Conservation (phyloP, 2,113 vertebrate genomes). For the Rhinogobius similis region DNA sequence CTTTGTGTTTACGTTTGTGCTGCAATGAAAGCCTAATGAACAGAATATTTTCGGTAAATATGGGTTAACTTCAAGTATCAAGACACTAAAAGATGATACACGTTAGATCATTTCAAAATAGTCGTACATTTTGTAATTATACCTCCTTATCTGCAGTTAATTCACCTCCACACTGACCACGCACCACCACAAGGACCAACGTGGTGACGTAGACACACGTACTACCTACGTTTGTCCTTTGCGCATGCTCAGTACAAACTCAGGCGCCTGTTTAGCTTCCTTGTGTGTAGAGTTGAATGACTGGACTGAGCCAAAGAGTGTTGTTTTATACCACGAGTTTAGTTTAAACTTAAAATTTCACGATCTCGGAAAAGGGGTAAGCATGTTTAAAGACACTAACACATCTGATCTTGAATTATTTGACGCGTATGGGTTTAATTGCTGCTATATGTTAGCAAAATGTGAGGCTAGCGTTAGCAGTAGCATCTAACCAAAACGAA, state of each 20-base stretch:
- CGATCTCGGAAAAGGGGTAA: conserved; percentile 19
- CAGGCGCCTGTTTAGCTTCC: conserved; percentile 15
- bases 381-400: background rate
- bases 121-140: background rate
- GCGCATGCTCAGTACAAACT: background rate
- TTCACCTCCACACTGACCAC: too few relatives aligned
- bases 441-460: conserved; percentile 14
- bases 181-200: too few relatives aligned
- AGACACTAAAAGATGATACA: background rate
- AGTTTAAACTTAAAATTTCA: background rate
- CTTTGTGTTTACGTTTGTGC: too few relatives aligned
- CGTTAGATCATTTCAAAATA: background rate
- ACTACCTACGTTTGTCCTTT: conserved; percentile 25
- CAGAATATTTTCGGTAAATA: background rate
- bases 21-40: too few relatives aligned
- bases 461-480: conserved; percentile 48
- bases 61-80: background rate
- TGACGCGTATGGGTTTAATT: background rate
- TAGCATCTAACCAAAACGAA: background rate
- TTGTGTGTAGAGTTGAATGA: conserved; percentile 3
- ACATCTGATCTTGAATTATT: background rate
- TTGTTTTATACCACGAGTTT: background rate
- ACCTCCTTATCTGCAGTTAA: too few relatives aligned
- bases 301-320: background rate
- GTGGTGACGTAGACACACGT: background rate